Conservation (phyloP, 2,888 invertebrate genomes). For the Andrena minutula region DNA sequence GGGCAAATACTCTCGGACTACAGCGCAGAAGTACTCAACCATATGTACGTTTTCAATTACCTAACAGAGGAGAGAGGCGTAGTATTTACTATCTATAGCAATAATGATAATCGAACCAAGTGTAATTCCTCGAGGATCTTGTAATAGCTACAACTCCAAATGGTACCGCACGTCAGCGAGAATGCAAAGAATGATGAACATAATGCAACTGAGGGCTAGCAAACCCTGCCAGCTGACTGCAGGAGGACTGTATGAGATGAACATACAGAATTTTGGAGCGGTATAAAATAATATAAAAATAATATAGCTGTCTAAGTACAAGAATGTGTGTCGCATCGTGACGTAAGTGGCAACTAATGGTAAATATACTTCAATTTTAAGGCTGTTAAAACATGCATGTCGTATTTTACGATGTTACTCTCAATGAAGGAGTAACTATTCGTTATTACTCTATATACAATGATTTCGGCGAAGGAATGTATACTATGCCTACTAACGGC, state of each 20-base stretch:
- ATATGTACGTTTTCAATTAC: too few relatives aligned
- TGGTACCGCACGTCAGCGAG: conserved; percentile 34
- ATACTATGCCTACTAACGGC: too few relatives aligned
- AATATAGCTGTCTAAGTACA: too few relatives aligned
- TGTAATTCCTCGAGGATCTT: neutral
- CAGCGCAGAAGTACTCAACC: too few relatives aligned
- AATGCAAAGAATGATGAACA: conserved; percentile 36
- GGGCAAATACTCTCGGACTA: too few relatives aligned
- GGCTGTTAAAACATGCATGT: too few relatives aligned
- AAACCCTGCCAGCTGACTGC: conserved; percentile 24
- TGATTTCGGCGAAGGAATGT: too few relatives aligned
- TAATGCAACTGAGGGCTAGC: conserved; percentile 11
- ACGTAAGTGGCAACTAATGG: neutral
- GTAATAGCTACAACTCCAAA: neutral
- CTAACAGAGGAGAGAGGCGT: too few relatives aligned
- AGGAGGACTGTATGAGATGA: conserved; percentile 35
- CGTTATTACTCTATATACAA: too few relatives aligned
- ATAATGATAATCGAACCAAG: neutral
- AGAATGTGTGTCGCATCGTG: neutral
- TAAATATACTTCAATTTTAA: neutral
- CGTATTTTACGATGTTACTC: too few relatives aligned
- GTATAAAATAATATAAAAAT: conserved; percentile 14
- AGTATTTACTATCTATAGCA: too few relatives aligned
- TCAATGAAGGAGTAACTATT: too few relatives aligned
- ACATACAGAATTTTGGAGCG: conserved; percentile 2